Conservation (phyloP, 1,140 invertebrate species). For the Mizuhopecten yessoensis region DNA sequence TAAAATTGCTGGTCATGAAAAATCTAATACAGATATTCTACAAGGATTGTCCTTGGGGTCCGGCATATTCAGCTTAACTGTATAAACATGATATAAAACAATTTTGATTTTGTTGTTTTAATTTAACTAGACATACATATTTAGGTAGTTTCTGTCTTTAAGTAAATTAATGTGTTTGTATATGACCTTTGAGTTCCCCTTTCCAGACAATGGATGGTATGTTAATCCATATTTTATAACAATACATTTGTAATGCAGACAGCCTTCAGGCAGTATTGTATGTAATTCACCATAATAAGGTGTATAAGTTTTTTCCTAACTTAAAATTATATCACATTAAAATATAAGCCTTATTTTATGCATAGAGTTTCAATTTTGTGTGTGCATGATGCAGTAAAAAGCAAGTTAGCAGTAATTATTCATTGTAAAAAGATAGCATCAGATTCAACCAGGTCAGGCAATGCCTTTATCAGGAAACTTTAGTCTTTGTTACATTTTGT, state of each 20-base stretch:
- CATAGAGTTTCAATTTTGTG: not conserved
- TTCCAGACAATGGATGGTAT: not conserved
- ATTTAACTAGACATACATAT: not conserved
- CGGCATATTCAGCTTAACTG: not conserved
- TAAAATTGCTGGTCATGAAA: no score
- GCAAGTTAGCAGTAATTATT: constrained; percentile 1
- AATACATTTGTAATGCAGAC: no score
- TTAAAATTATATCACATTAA: not conserved
- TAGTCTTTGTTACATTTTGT: no score
- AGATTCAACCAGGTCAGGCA: no score
- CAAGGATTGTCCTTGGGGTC: no score
- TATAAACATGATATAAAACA: no score
- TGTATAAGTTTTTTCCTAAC: not conserved
- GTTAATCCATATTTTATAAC: no score
- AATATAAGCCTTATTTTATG: no score
- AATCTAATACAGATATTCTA: no score
- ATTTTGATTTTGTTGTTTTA: no score
- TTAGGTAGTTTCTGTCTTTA: not conserved
- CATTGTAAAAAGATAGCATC: not conserved
- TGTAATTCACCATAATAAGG: not conserved
- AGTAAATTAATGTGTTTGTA: not conserved
- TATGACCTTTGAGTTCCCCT: not conserved
- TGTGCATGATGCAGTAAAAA: not conserved
- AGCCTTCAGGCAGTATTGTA: no score
- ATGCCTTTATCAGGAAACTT: no score